These are phyloP conservation scores for Vidua macroura DNA, from an alignment of 2,113 vertebrate species.

Conservation along the genomic window DNA sequence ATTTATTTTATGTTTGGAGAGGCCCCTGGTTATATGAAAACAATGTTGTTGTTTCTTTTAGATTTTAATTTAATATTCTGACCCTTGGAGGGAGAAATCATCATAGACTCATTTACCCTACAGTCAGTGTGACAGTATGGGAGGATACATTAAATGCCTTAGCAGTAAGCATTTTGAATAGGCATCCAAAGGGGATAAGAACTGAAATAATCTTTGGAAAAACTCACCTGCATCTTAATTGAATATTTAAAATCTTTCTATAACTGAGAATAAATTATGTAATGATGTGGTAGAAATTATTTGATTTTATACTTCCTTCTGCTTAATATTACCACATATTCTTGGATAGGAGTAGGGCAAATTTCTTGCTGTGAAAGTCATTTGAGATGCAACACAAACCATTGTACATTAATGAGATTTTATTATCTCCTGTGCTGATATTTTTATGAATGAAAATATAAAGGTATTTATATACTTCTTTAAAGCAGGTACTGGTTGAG, in stretches of 20 bases:
- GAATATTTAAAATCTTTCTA: constrained; percentile 36
- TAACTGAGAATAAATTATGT: constrained; percentile 36
- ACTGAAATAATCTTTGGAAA: constrained; percentile 28
- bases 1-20: constrained; percentile 54
- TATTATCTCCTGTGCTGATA: neutral
- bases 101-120: constrained; percentile 8
- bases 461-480: neutral
- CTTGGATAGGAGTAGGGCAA: neutral
- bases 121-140: constrained; percentile 6
- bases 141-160: neutral
- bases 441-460: neutral
- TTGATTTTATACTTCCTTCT: neutral
- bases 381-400: neutral
- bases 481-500: neutral
- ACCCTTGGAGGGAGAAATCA: constrained; percentile 21
- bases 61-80: constrained; percentile 53
- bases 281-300: neutral
- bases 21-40: constrained; percentile 46
- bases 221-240: constrained; percentile 35
- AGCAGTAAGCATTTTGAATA: constrained; percentile 29
- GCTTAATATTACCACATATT: neutral
- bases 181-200: constrained; percentile 36
- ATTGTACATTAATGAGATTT: neutral
- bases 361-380: constrained; percentile 12
- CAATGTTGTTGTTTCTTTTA: constrained; percentile 42